Conservation (phyloP, 2,113 vertebrate genomes). For the Eudyptes chrysolophus region DNA sequence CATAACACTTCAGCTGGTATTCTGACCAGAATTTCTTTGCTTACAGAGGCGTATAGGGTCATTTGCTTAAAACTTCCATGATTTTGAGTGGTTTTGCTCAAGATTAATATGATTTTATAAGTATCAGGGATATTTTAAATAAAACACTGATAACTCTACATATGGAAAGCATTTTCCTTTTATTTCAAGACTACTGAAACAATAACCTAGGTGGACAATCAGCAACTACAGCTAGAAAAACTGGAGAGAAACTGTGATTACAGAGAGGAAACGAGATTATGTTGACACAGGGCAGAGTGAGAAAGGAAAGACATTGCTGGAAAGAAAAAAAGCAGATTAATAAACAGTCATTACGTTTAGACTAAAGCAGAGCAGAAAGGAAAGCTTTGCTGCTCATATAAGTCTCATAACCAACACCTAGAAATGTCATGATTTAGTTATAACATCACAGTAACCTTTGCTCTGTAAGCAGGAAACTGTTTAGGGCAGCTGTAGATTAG, state of each 20-base stretch:
- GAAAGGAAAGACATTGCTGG: not conserved
- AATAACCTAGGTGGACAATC: not conserved
- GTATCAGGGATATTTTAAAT: not conserved
- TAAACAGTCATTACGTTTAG: conserved; percentile 8
- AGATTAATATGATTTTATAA: not conserved
- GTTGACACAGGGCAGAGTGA: not conserved
- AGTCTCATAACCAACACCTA: not conserved
- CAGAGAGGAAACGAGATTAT: not conserved
- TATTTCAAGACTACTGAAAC: not conserved
- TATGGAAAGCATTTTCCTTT: not conserved
- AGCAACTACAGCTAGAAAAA: not conserved
- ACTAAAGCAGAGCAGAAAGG: not conserved
- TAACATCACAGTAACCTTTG: conserved; percentile 60
- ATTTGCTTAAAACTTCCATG: not conserved
- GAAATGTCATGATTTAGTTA: conserved; percentile 50
- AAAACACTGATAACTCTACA: not conserved
- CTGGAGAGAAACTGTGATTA: not conserved
- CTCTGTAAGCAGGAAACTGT: conserved; percentile 63
- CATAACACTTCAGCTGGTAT: not conserved
- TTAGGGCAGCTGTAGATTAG: conserved; percentile 76
- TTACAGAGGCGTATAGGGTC: not conserved
- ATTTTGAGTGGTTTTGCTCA: not conserved
- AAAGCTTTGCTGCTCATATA: not conserved
- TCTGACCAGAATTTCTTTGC: conserved; percentile 5
- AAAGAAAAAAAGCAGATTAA: not conserved